These are phyloP conservation scores for Phoeniculus purpureus DNA, from an alignment of 2,797 vertebrate species.

Conservation along the genomic window DNA sequence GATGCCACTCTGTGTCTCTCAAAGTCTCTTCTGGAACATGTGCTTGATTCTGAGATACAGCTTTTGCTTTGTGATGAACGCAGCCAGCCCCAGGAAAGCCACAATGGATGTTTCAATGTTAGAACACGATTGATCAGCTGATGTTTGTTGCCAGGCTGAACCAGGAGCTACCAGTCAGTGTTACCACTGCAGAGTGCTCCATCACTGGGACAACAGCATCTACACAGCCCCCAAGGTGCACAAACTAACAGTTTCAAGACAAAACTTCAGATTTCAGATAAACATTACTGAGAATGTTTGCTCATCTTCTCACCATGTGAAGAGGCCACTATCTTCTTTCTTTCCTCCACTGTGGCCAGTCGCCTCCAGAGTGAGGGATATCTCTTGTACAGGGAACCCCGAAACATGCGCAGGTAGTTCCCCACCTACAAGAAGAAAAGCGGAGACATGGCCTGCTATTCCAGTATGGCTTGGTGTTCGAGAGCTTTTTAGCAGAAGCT, in stretches of 20 bases:
- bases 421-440: constrained; percentile 85
- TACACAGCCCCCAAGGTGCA: neutral
- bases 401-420: constrained; percentile 98
- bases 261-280: neutral
- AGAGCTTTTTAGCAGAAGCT: neutral
- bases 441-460: neutral
- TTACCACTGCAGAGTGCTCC: neutral
- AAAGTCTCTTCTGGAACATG: neutral
- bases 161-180: neutral
- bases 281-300: neutral
- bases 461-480: too few species aligned
- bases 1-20: neutral
- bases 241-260: neutral
- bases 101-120: neutral
- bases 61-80: neutral
- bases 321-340: constrained; percentile 98
- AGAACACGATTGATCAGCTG: neutral
- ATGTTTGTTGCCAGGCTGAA: neutral
- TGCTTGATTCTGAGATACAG: neutral
- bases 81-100: neutral
- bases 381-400: constrained; percentile 95
- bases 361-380: constrained; percentile 97
- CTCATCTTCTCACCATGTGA: constrained; percentile 90
- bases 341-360: constrained; percentile 94
- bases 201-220: neutral